Evolutionary conservation across 2,888 invertebrate species (phyloP), one percentile per base, ranked within the genome.

Genomic region (Ophonus ardosiacus): DNA sequence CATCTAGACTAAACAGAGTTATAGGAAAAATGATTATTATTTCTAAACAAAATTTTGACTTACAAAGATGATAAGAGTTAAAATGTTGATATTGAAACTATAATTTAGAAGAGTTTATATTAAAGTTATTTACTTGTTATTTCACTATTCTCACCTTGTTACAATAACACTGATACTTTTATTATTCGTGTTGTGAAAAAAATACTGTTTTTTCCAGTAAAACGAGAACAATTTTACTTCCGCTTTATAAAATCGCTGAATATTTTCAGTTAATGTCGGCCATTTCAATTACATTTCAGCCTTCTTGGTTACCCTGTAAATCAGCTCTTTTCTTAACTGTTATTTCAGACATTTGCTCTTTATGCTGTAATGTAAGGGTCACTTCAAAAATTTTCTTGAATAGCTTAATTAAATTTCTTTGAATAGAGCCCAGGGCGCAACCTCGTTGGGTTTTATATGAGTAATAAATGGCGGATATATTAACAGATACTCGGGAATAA

Each of bases 201-300:
- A 13, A 13, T 1, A 40, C 31, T 31, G 31, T 31, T 31, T 31
- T 3, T 31, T 31, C 31, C 31, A 31, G 31, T 31, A 51, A 51
- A 0, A 8, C 6, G 43, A 13, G 43, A 10, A 51, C 43, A 68
- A 68, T 38, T 68, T 38, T 8, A 38, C 21, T 68, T 38, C 38
- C 38, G 57, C 21, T 17, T 57, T 78, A 57, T 24, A 15, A 57
- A 57, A 78, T 31, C 78, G 15, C 15, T n/a, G 15, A 59, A 78
- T 57, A 78, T 78, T 78, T 78, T 31, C 56, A 6, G n/a, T n/a
- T 18, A 78, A 78, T 31, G 56, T 0, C 59, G 38, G 59, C 24
- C 31, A 57, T 78, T 78, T 57, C 78, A 78, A 78, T 78, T 78
- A 78, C 78, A 78, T 8, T 78, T 78, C 21, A 57, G 24, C 7